These are phyloP conservation scores for Eristalis tenax DNA, from an alignment of 2,888 invertebrate genomes.

Conservation along the genomic window DNA sequence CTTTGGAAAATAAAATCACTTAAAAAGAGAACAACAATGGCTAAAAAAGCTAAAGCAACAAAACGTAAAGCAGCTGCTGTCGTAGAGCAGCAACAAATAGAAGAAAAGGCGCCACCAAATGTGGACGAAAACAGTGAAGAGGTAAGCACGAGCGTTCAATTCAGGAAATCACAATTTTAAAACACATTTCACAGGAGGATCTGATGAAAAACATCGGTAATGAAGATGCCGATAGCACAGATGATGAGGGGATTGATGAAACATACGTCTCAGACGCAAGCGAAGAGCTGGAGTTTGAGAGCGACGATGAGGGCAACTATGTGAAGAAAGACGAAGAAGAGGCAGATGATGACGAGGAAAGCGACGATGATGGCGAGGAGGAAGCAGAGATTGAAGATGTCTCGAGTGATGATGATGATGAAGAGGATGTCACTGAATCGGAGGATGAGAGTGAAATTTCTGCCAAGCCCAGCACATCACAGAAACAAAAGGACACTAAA, in stretches of 20 bases:
- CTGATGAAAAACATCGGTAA: slow-evolving; percentile 77
- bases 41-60: slow-evolving; percentile 55
- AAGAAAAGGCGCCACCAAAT: slow-evolving; percentile 28
- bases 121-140: slow-evolving; percentile 29
- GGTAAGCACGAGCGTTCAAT: slow-evolving; percentile 17
- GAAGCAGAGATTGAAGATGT: slow-evolving; percentile 77
- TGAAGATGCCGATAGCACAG: slow-evolving; percentile 82
- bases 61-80: slow-evolving; percentile 69
- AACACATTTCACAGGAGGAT: slow-evolving; percentile 73
- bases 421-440: slow-evolving; percentile 71
- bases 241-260: slow-evolving; percentile 79
- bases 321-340: slow-evolving; percentile 76
- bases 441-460: slow-evolving; percentile 65
- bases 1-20: background rate
- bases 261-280: slow-evolving; percentile 78
- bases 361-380: slow-evolving; percentile 73
- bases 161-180: background rate
- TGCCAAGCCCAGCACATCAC: slow-evolving; percentile 59
- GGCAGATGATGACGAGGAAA: slow-evolving; percentile 75
- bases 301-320: slow-evolving; percentile 83
- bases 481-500: background rate
- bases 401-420: slow-evolving; percentile 77
- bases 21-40: slow-evolving; percentile 28
- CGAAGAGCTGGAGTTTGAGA: slow-evolving; percentile 82
- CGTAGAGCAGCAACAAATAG: background rate